A percentile compares a stretch with the other conserved stretches of the same genome.
Evolutionary conservation across 2,888 invertebrate genomes (phyloP).

Genomic region (Eupithecia subfuscata): DNA sequence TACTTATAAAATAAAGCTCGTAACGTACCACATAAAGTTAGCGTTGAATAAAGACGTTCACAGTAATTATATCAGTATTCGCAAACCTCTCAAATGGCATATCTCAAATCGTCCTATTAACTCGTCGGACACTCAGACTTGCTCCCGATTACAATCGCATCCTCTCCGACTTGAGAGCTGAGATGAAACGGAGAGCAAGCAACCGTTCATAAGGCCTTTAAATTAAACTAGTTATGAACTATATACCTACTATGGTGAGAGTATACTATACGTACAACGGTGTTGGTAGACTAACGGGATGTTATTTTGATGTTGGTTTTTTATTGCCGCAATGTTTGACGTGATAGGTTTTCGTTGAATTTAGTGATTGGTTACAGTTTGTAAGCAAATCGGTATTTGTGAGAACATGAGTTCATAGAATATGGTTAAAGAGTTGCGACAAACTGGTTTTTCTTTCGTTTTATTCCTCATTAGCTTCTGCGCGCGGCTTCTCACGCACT

Average conservation of each 20-base stretch:
- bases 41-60: too few relatives aligned
- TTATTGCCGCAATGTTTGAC: background rate
- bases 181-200: background rate
- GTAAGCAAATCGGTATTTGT: background rate
- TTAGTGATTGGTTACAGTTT: background rate
- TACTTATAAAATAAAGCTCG: too few relatives aligned
- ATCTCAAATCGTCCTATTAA: too few relatives aligned
- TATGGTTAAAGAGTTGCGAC: background rate
- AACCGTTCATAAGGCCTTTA: background rate
- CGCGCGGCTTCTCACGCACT: too few relatives aligned
- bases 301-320: background rate
- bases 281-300: too few relatives aligned
- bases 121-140: background rate
- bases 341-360: background rate
- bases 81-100: too few relatives aligned
- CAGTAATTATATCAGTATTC: too few relatives aligned
- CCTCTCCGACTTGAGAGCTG: background rate
- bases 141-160: background rate
- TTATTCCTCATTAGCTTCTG: too few relatives aligned
- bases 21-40: too few relatives aligned
- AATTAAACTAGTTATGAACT: too few relatives aligned
- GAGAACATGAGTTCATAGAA: background rate
- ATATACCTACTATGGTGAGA: too few relatives aligned
- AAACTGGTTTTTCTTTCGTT: background rate
- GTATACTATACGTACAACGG: too few relatives aligned